These are phyloP conservation scores for Actinemys pallida DNA, from an alignment of 2,113 vertebrate genomes.

Conservation along the genomic window DNA sequence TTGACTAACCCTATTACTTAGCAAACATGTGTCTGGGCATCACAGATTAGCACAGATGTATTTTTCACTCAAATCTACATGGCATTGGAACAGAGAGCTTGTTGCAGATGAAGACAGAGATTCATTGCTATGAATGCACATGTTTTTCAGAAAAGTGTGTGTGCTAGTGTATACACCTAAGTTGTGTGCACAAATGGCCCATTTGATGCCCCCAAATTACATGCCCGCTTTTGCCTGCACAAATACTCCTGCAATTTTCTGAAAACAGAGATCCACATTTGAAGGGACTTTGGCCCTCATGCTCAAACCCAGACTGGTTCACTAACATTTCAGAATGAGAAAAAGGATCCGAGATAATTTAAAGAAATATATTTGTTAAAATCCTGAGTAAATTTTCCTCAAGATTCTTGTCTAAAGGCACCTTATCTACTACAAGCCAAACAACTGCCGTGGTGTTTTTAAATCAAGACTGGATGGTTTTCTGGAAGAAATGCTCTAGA, in stretches of 20 bases:
- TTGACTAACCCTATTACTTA: background rate
- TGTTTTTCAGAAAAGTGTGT: background rate
- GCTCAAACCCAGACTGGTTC: background rate
- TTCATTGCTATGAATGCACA: constrained; percentile 16
- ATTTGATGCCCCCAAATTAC: background rate
- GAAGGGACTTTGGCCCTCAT: background rate
- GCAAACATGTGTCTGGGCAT: fast-evolving
- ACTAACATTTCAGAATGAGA: background rate
- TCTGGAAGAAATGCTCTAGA: background rate
- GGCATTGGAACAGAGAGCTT: constrained; percentile 1
- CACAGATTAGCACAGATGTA: constrained; percentile 11
- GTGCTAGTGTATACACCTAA: background rate
- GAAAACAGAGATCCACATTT: background rate
- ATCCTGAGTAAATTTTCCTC: background rate
- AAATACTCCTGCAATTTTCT: background rate
- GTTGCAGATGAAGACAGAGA: constrained; percentile 53
- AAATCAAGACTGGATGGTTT: background rate
- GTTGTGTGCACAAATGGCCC: background rate
- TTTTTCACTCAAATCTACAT: constrained; percentile 21
- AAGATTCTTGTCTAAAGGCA: background rate
- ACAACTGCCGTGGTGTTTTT: background rate
- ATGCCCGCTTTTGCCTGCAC: constrained; percentile 6
- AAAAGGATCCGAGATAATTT: background rate
- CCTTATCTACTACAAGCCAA: background rate
- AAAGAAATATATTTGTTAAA: background rate